Evolutionary conservation across 2,888 invertebrate genomes (phyloP).

Genomic region (Caenorhabditis virilis): DNA sequence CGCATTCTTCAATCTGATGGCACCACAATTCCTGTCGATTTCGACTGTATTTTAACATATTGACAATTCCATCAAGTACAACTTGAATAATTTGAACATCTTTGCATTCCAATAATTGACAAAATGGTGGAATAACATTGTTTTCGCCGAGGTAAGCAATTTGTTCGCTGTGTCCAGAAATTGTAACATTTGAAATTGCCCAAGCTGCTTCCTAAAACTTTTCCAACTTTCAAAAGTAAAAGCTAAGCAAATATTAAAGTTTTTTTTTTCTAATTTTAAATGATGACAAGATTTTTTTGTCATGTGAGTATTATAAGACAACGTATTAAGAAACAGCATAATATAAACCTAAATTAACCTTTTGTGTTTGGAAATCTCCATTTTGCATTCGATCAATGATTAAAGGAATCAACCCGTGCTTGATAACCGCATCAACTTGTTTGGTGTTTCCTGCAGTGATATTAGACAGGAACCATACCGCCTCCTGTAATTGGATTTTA

Average conservation of each 20-base stretch:
- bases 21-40: conserved; percentile 72
- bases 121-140: conserved; percentile 93
- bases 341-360: conserved; percentile 74
- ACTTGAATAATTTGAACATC: background rate
- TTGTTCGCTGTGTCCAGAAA: conserved; percentile 92
- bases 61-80: conserved; percentile 93
- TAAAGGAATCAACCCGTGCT: conserved; percentile 86
- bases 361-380: conserved; percentile 94
- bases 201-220: conserved; percentile 92
- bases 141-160: conserved; percentile 82
- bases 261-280: no score
- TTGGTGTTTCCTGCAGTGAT: conserved; percentile 96
- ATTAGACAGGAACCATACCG: conserved; percentile 75
- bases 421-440: conserved; percentile 90
- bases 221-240: no score
- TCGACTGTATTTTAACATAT: conserved; percentile 88
- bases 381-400: conserved; percentile 87
- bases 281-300: no score
- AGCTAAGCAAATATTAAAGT: conserved; percentile 72
- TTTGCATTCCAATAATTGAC: conserved; percentile 78
- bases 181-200: conserved; percentile 97
- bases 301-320: no score
- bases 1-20: conserved; percentile 91
- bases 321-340: no score
- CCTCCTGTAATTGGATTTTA: conserved; percentile 60